Evolutionary conservation across 2,113 vertebrate genomes (phyloP).

Genomic region (Poeciliopsis prolifica): DNA sequence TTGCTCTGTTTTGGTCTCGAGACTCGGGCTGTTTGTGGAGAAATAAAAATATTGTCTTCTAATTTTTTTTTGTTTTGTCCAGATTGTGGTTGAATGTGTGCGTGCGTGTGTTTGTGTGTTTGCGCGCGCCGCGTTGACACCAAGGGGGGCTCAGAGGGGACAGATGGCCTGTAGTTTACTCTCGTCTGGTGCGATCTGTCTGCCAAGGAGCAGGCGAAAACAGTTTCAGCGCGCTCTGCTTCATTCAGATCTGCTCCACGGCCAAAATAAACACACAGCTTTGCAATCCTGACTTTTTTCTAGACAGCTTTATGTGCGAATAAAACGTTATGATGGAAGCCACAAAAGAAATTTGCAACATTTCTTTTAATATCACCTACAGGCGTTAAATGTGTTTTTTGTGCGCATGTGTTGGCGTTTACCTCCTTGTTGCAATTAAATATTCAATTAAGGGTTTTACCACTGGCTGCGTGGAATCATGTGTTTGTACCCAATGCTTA

Average conservation of each 20-base stretch:
- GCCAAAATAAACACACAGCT: constrained; percentile 33
- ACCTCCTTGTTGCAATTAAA: constrained; percentile 20
- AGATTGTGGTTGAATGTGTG: constrained; percentile 12
- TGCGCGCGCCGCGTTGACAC: constrained; percentile 24
- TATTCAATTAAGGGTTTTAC: constrained; percentile 1
- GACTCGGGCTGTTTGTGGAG: constrained; percentile 3
- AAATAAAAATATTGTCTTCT: constrained; percentile 35
- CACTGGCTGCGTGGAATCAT: not conserved
- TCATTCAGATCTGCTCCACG: constrained; percentile 23
- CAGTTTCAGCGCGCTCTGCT: constrained; percentile 32
- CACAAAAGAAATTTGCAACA: constrained; percentile 30
- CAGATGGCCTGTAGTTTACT: constrained; percentile 73
- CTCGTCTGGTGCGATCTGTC: constrained; percentile 64
- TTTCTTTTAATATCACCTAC: constrained; percentile 31
- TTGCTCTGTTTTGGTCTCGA: constrained; percentile 33
- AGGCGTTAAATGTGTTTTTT: constrained; percentile 12
- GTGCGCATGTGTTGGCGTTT: constrained; percentile 1
- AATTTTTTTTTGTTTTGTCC: constrained; percentile 27
- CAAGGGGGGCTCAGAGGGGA: constrained; percentile 52
- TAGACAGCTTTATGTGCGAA: constrained; percentile 36
- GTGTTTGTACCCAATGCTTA: constrained; percentile 21
- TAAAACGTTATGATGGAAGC: constrained; percentile 13
- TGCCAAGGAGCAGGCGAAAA: constrained; percentile 73
- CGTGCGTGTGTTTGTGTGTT: constrained; percentile 9
- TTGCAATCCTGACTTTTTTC: constrained; percentile 19